Evolutionary conservation across 2,797 vertebrate genomes (phyloP).

Genomic region (Huso huso): DNA sequence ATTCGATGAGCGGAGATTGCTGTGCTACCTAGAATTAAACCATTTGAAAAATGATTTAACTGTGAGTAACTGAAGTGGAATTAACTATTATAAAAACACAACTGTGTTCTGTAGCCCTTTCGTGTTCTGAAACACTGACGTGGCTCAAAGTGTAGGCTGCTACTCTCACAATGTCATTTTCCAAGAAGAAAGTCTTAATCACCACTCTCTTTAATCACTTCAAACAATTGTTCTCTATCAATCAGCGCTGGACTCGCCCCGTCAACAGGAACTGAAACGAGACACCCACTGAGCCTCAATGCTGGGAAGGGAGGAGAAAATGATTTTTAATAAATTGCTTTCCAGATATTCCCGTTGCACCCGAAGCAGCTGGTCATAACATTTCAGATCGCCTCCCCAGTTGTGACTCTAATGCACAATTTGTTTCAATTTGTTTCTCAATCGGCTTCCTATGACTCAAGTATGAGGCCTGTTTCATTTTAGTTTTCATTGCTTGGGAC

Average conservation of each 20-base stretch:
- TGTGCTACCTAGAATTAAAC: too few relatives aligned
- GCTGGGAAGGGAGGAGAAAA: neutral
- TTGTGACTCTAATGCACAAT: neutral
- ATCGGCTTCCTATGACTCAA: neutral
- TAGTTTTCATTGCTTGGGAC: neutral
- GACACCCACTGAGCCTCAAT: neutral
- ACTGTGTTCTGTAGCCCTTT: too few relatives aligned
- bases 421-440: neutral
- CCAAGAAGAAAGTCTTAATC: too few relatives aligned
- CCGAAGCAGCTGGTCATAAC: neutral
- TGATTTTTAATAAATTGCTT: neutral
- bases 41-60: too few relatives aligned
- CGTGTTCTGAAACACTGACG: too few relatives aligned
- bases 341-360: neutral
- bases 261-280: neutral
- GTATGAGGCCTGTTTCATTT: neutral
- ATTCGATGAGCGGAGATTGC: too few relatives aligned
- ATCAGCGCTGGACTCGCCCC: neutral
- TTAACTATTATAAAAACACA: too few relatives aligned
- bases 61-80: too few relatives aligned
- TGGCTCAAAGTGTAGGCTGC: too few relatives aligned
- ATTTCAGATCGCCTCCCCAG: neutral
- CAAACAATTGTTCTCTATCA: neutral
- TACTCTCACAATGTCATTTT: too few relatives aligned
- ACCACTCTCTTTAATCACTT: too few relatives aligned